These are phyloP conservation scores for Hemistola chrysoprasaria DNA, from an alignment of 2,888 invertebrate species.

Conservation along the genomic window DNA sequence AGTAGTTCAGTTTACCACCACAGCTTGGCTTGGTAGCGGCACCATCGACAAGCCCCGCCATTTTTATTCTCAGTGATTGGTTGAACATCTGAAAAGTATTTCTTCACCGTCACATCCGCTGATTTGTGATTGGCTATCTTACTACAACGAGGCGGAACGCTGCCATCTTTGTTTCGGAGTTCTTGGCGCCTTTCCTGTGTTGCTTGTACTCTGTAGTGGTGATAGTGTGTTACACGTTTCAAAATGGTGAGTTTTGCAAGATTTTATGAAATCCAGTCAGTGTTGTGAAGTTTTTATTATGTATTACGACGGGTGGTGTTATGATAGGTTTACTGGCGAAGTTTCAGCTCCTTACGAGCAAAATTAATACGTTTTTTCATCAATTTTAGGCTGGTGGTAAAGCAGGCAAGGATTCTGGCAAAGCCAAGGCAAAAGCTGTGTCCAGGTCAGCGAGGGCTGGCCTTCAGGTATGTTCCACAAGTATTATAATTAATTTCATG, in stretches of 20 bases:
- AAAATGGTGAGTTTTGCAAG: constrained; percentile 82
- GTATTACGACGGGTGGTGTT: constrained; percentile 56
- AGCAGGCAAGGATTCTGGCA: constrained; percentile 99
- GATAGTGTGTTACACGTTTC: constrained; percentile 79
- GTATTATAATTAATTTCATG: constrained; percentile 56
- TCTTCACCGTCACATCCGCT: constrained; percentile 58
- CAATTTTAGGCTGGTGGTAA: constrained; percentile 98
- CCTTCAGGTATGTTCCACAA: constrained; percentile 89
- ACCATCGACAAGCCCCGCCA: constrained; percentile 52
- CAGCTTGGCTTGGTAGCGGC: constrained; percentile 70
- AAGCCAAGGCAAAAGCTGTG: constrained; percentile 99
- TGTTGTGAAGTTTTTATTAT: constrained; percentile 53
- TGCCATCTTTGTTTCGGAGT: constrained; percentile 68
- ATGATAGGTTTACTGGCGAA: constrained; percentile 76
- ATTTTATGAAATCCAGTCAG: constrained; percentile 60
- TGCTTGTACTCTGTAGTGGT: constrained; percentile 70
- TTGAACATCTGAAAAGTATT: constrained; percentile 22
- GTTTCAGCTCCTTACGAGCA: constrained; percentile 78
- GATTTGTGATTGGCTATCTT: constrained; percentile 52
- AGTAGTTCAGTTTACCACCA: constrained; percentile 31
- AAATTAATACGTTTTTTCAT: constrained; percentile 81
- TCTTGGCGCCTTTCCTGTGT: constrained; percentile 82
- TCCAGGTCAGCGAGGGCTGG: constrained; percentile 99
- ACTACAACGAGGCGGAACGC: constrained; percentile 47
- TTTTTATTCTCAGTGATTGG: constrained; percentile 53